phyloP scores from a whole-genome alignment of 2,113 vertebrate species.

The Sinocyclocheilus grahami region DNA sequence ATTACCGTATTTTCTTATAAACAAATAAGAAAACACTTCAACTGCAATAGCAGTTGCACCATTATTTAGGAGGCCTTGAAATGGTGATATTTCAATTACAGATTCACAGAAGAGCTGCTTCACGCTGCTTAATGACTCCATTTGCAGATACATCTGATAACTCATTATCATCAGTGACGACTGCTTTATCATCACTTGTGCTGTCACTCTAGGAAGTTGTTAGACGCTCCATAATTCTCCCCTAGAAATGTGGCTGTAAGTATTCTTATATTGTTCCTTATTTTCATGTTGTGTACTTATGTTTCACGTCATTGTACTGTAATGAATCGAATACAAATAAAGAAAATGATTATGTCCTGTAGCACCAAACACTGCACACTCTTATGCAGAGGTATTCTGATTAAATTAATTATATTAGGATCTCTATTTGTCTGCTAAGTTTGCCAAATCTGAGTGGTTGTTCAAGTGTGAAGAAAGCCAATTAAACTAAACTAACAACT shows the following conservation, averaged over 20 bases:
- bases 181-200: not conserved
- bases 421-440: constrained; percentile 55
- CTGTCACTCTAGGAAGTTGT: not conserved
- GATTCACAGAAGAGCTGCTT: not conserved
- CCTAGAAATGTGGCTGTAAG: not conserved
- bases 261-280: not conserved
- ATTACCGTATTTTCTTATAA: not conserved
- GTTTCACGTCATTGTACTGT: not conserved
- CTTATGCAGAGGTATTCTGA: constrained; percentile 25
- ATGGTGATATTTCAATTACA: not conserved
- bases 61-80: not conserved
- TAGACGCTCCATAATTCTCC: not conserved
- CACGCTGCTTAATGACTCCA: not conserved
- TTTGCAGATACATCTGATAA: not conserved
- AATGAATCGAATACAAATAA: not conserved
- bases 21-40: constrained; percentile 4
- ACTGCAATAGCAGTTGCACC: not conserved
- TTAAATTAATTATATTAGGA: constrained; percentile 50
- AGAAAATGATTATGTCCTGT: constrained; percentile 3
- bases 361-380: not conserved
- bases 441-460: constrained; percentile 49
- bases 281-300: not conserved
- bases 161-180: not conserved
- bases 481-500: constrained; percentile 65
- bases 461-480: constrained; percentile 62